phyloP scores from a whole-genome alignment of 2,113 vertebrate genomes.

The Phalacrocorax pelagicus region DNA sequence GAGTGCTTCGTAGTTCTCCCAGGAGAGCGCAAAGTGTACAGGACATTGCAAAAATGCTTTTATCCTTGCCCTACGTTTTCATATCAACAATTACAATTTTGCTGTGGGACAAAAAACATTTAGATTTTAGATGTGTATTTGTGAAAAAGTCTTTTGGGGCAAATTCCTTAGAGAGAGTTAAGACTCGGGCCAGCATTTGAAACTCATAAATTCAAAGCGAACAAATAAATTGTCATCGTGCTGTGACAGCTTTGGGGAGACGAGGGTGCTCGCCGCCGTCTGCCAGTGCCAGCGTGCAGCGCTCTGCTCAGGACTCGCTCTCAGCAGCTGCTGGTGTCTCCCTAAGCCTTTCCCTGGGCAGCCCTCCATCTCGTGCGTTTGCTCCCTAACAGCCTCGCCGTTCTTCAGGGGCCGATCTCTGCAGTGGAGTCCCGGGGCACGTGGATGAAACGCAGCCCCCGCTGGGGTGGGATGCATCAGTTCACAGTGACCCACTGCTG shows the following conservation, averaged over 20 bases:
- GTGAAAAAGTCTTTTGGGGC: not conserved
- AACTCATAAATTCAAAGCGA: not conserved
- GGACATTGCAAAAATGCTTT: not conserved
- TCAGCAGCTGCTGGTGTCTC: not conserved
- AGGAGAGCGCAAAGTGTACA: not conserved
- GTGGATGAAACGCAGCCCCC: not conserved
- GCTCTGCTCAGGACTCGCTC: not conserved
- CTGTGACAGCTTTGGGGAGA: not conserved
- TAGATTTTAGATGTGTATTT: not conserved
- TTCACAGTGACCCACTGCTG: not conserved
- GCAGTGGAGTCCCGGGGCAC: too few species aligned
- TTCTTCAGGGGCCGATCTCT: not conserved
- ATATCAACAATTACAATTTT: not conserved
- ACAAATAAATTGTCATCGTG: not conserved
- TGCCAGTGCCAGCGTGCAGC: not conserved
- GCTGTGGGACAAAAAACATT: not conserved
- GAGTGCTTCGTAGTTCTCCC: not conserved
- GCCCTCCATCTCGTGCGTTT: rapidly evolving
- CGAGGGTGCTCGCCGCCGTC: not conserved
- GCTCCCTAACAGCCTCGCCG: not conserved
- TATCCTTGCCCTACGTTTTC: not conserved
- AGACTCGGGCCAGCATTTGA: not conserved
- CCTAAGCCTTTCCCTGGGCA: not conserved
- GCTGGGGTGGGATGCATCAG: not conserved
- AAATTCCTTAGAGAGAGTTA: not conserved